Evolutionary conservation across 2,888 invertebrate genomes (phyloP).

Genomic region (Dryomyza anilis): DNA sequence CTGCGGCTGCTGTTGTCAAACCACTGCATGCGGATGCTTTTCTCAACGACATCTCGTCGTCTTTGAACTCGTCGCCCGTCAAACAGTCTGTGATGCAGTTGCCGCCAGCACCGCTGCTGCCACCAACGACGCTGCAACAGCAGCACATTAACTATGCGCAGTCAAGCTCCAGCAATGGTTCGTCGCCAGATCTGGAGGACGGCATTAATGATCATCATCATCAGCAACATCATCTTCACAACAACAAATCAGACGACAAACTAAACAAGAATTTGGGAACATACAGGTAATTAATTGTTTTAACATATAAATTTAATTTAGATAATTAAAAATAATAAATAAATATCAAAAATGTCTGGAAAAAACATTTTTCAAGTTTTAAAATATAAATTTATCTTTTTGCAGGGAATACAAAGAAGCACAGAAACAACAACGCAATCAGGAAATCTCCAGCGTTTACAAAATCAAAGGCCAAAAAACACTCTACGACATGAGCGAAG

Average conservation of each 20-base stretch:
- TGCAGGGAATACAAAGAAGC: slow-evolving; percentile 88
- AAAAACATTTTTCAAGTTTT: no score
- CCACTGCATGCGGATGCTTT: slow-evolving; percentile 32
- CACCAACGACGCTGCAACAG: slow-evolving; percentile 22
- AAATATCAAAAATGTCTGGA: no score
- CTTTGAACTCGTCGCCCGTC: slow-evolving; percentile 17
- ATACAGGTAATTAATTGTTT: no score
- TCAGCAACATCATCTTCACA: slow-evolving; percentile 39
- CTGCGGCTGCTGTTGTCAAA: slow-evolving; percentile 37
- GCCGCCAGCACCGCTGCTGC: slow-evolving; percentile 15
- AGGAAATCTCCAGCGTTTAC: slow-evolving; percentile 74
- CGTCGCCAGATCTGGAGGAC: slow-evolving; percentile 57
- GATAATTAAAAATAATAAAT: no score
- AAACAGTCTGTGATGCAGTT: slow-evolving; percentile 30
- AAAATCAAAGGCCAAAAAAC: slow-evolving; percentile 63
- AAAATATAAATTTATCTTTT: no score
- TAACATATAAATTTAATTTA: no score
- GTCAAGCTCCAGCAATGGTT: slow-evolving; percentile 55
- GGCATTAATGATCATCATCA: slow-evolving; percentile 50
- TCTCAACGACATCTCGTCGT: slow-evolving; percentile 16
- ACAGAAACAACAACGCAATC: slow-evolving; percentile 80
- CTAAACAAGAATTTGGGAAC: slow-evolving; percentile 55
- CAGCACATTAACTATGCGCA: slow-evolving; percentile 45
- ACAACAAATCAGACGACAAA: slow-evolving; percentile 49
- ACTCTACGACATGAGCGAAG: slow-evolving; percentile 40